A percentile compares a stretch with the other conserved stretches of the same genome.
phyloP scores from a whole-genome alignment of 2,888 invertebrate species.

The Alviniconcha strummeri region DNA sequence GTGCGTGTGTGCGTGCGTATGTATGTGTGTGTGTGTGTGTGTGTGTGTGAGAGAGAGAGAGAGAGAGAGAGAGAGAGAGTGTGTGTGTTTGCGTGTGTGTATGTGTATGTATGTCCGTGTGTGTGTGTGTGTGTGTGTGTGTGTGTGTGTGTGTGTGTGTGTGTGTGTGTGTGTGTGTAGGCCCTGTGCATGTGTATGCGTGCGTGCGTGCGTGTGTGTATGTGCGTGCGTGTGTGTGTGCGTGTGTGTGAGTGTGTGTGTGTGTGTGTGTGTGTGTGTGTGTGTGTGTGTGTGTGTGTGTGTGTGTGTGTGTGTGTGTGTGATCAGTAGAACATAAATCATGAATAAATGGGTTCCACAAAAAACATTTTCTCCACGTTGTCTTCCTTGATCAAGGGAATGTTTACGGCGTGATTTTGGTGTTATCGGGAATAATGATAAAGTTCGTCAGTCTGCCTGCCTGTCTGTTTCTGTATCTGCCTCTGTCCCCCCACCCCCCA shows the following conservation, averaged over 20 bases:
- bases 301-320: too few species aligned
- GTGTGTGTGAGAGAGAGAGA: neutral
- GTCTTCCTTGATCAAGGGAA: too few species aligned
- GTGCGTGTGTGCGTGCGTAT: neutral
- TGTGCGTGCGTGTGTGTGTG: neutral
- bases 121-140: conserved; percentile 1
- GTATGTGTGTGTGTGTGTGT: neutral
- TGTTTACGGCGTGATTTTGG: too few species aligned
- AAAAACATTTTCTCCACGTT: too few species aligned
- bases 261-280: neutral
- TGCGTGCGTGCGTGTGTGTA: neutral
- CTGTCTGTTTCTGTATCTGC: too few species aligned
- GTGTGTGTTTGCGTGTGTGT: neutral
- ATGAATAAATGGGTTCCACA: too few species aligned
- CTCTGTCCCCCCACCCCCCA: too few species aligned
- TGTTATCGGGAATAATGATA: too few species aligned
- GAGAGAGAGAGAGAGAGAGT: neutral
- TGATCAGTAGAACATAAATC: too few species aligned
- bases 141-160: neutral
- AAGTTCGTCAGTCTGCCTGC: too few species aligned
- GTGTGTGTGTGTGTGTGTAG: neutral
- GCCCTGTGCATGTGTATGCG: neutral
- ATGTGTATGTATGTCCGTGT: neutral
- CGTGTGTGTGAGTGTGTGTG: neutral
- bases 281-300: too few species aligned